Base-by-base conservation (phyloP, 2,113 vertebrate genomes). In the Bufo bufo region DNA sequence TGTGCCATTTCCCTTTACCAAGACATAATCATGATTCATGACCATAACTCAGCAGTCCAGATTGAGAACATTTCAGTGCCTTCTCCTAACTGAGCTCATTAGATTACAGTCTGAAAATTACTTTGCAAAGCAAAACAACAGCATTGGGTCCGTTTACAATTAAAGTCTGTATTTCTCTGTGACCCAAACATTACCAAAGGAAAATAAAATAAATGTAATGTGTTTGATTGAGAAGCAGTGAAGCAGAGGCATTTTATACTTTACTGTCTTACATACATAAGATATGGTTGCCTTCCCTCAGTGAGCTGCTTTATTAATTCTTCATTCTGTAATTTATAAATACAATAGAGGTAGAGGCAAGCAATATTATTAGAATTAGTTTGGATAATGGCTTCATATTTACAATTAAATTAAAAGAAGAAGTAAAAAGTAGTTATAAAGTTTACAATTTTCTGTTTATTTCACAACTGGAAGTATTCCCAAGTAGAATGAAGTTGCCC, bases 111-210 rank as follows among this genome's bases (percentile, higher is more conserved):
- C 23, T 75, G 52, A 10, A 85, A 74, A 75, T 75, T 1, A 52
- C 10, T 74, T 85, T 74, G 54, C 47, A 59, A 83, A 75, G 8
- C 50, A n/a, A 75, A 84, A 85, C 4, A 72, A 74, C 66, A 78
- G 50, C n/a, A 45, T 11, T 61, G 78, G 23, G 4, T 11, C 77
- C 56, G 19, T 59, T 80, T 80, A 7, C 14, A 80, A 17, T 33
- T 45, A 58, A 45, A 43, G 54, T 80, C 54, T 16, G 33, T 59
- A 61, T 80, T 59, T 80, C 23, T 45, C 23, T 80, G 1, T 45
- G 77, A 23, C 77, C 50, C 20, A 79, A 56, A 50, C 8, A 54
- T 52, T 77, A n/a, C 49, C 13, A 19, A n/a, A 77, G n/a, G 45
- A 77, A 20, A 33, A 23, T 56, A 79, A 1, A 79, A 23, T n/a